Base-by-base conservation (phyloP, 1,140 invertebrate genomes). In the Anthonomus grandis region DNA sequence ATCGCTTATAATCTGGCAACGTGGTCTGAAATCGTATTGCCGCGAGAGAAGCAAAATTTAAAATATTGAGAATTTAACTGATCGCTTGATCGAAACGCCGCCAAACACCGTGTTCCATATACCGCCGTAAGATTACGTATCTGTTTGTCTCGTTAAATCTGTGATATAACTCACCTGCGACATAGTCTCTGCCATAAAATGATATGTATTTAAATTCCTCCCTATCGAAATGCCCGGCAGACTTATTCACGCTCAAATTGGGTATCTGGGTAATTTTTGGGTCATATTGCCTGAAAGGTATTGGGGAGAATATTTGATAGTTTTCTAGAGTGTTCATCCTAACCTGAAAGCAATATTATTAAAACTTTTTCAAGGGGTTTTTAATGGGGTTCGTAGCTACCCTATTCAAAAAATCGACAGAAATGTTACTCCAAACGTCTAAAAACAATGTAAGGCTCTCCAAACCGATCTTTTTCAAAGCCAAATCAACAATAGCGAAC, bases 181-280 rank as follows among this genome's bases (percentile, higher is more conserved):
- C 76, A 72, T 91, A 94, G 78, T 96, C 92, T 57, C 80, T 81
- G 38, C 83, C 80, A 71, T 93, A 93, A 75, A 95, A 93, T 9
- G 87, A 83, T 36, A 89, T 78, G 70, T 88, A 86, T 48, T 85
- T 82, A 50, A 79, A 86, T 65, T 86, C 83, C 39, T 82, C 75
- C 4, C 76, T 69, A 71, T 92, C 88, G 74, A 92, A 95, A 73
- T 88, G 86, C 9, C 93, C 92, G 41, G 83, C 80, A 72, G 85
- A 84, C 73, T 87, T 86, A 64, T 84, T 85, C 1, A 92, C 78
- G 57, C 91, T 88, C 10, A 90, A 76, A 27, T 80, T 79, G 21
- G 74, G 62, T 74, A 70, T 75, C 64, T 81, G 78, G 63, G 81
- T 71, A 69, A 87, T 76, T 27, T 78, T 74, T 22, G 86, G 86